phyloP scores from a whole-genome alignment of 92 coral and sea anemone genomes.

The Montipora capitata region DNA sequence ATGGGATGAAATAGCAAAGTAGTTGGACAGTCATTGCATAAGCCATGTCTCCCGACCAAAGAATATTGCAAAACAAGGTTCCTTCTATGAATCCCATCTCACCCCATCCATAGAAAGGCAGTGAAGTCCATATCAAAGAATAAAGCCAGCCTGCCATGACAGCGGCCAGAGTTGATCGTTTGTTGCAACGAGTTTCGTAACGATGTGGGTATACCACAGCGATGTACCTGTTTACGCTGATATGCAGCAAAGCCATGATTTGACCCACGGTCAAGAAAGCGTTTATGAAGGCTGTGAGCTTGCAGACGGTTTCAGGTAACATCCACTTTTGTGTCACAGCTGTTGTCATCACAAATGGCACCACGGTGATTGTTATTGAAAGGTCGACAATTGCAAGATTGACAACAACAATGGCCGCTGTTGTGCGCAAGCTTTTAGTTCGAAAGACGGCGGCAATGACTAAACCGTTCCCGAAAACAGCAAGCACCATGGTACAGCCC shows the following conservation, averaged over 20 bases:
- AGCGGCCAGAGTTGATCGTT: slow-evolving; percentile 73
- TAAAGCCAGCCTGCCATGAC: slow-evolving; percentile 81
- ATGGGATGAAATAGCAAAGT: slow-evolving; percentile 89
- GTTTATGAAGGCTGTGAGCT: slow-evolving; percentile 89
- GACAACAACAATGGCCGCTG: slow-evolving; percentile 89
- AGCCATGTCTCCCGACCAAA: slow-evolving; percentile 83
- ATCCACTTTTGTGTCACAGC: slow-evolving; percentile 85
- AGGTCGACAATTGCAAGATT: slow-evolving; percentile 93
- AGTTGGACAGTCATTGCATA: slow-evolving; percentile 87
- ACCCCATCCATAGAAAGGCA: slow-evolving; percentile 99
- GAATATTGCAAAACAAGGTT: slow-evolving; percentile 92
- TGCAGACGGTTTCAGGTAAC: slow-evolving; percentile 74
- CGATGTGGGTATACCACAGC: slow-evolving; percentile 92
- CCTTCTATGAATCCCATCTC: slow-evolving; percentile 86
- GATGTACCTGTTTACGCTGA: slow-evolving; percentile 89
- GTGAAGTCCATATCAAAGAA: slow-evolving; percentile 87
- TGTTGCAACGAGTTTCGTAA: slow-evolving; percentile 88
- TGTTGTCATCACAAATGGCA: slow-evolving; percentile 91
- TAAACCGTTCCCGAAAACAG: slow-evolving; percentile 85
- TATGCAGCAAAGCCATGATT: slow-evolving; percentile 91
- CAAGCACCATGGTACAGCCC: slow-evolving; percentile 74
- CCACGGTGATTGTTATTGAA: slow-evolving; percentile 80
- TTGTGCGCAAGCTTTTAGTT: slow-evolving; percentile 78
- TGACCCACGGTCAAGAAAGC: slow-evolving; percentile 99
- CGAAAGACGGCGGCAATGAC: slow-evolving; percentile 87